These are phyloP conservation scores for Ips typographus DNA, from an alignment of 1,140 invertebrate species.

Conservation along the genomic window DNA sequence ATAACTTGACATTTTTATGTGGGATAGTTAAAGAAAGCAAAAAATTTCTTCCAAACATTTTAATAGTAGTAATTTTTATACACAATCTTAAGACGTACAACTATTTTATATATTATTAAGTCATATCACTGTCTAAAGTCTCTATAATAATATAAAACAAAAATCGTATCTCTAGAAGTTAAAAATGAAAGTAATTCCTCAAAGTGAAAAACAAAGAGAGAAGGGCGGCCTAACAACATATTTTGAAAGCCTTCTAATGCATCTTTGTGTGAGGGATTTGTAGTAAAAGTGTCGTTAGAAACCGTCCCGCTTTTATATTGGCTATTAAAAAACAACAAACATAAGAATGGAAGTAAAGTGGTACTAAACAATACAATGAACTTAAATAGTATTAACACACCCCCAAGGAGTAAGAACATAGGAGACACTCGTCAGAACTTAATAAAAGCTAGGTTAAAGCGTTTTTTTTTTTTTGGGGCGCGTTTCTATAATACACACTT, in stretches of 20 bases:
- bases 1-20: too few relatives aligned
- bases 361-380: neutral
- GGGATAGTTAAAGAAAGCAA: neutral
- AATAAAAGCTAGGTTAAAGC: conserved; percentile 26
- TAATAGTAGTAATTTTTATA: conserved; percentile 34
- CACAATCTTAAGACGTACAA: conserved; percentile 31
- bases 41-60: conserved; percentile 33
- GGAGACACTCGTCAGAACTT: conserved; percentile 17
- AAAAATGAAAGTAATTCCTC: conserved; percentile 13
- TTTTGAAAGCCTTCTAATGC: too few relatives aligned
- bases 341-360: neutral
- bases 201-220: conserved; percentile 6
- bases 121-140: conserved; percentile 36
- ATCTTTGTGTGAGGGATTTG: too few relatives aligned
- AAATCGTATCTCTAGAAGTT: conserved; percentile 17
- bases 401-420: conserved; percentile 38
- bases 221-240: neutral
- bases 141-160: conserved; percentile 26
- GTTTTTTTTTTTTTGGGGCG: conserved; percentile 22
- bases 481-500: conserved; percentile 13
- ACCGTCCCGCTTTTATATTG: too few relatives aligned
- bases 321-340: too few relatives aligned
- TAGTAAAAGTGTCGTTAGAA: too few relatives aligned
- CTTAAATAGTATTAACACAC: conserved; percentile 37
- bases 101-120: conserved; percentile 32